phyloP scores from a whole-genome alignment of 2,888 invertebrate genomes.

The Acronicta leporina region DNA sequence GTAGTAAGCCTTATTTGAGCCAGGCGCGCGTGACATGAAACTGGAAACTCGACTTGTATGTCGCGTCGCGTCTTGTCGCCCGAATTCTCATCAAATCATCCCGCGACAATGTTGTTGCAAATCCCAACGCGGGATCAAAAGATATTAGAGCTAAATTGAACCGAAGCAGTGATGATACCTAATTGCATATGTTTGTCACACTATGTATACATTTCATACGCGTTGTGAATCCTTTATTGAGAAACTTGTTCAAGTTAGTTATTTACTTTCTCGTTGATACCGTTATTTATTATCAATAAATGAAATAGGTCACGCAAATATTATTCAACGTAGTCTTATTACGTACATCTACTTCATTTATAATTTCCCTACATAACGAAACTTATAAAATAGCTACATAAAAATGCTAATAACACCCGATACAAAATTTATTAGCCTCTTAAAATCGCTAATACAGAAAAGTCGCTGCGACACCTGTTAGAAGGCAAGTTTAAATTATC shows the following conservation, averaged over 20 bases:
- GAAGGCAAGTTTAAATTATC: constrained; percentile 79
- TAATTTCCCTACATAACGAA: constrained; percentile 36
- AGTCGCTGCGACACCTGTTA: constrained; percentile 79
- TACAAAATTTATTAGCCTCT: constrained; percentile 63
- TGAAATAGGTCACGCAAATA: constrained; percentile 19
- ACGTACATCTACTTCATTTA: constrained; percentile 18
- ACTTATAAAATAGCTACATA: constrained; percentile 41
- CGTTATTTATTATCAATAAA: neutral
- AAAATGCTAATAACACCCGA: constrained; percentile 57
- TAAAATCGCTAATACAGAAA: constrained; percentile 72
- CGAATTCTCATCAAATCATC: constrained; percentile 87
- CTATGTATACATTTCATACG: constrained; percentile 50
- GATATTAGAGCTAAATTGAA: constrained; percentile 86
- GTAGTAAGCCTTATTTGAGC: constrained; percentile 87
- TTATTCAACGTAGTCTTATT: constrained; percentile 12
- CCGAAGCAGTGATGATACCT: constrained; percentile 71
- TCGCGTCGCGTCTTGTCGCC: constrained; percentile 79
- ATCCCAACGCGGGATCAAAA: constrained; percentile 85
- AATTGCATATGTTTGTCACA: constrained; percentile 66
- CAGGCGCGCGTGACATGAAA: constrained; percentile 87
- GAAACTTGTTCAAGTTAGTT: constrained; percentile 13
- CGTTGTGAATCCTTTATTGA: constrained; percentile 47
- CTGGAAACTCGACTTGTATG: constrained; percentile 83
- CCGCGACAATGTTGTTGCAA: constrained; percentile 85
- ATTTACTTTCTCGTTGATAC: constrained; percentile 6